Conservation (phyloP, 2,113 vertebrate species). For the Glaucidium brasilianum region DNA sequence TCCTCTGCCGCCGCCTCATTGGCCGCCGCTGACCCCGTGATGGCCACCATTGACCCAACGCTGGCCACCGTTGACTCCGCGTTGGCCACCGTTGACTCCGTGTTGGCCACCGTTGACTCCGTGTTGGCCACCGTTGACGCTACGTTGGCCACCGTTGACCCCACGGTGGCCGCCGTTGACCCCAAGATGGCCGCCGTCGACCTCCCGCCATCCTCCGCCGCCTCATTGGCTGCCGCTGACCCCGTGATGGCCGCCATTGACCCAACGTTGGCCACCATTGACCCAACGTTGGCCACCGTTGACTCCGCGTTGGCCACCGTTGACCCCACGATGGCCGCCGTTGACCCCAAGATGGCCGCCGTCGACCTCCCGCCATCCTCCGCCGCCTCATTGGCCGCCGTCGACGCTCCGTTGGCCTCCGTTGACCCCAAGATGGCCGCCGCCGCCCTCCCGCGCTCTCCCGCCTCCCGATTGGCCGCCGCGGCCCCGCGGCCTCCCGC, state of each 20-base stretch:
- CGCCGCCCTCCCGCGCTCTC: neutral
- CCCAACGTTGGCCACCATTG: neutral
- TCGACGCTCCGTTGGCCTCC: neutral
- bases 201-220: neutral
- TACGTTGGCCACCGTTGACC: too few relatives aligned
- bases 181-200: neutral
- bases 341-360: neutral
- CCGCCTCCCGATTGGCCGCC: neutral
- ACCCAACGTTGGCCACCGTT: neutral
- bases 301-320: too few relatives aligned
- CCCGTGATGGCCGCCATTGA: accelerated
- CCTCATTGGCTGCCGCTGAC: neutral
- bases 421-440: too few relatives aligned
- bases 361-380: neutral
- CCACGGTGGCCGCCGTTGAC: neutral
- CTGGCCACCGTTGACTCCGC: neutral
- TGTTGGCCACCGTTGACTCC: too few relatives aligned
- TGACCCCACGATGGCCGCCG: neutral
- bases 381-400: neutral
- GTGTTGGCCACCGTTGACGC: accelerated
- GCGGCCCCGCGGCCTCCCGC: neutral
- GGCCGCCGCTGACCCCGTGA: accelerated
- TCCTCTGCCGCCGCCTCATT: too few relatives aligned
- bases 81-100: neutral
- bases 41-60: too few relatives aligned